Evolutionary conservation across 2,888 invertebrate species (phyloP).

Genomic region (Steinernema hermaphroditum): DNA sequence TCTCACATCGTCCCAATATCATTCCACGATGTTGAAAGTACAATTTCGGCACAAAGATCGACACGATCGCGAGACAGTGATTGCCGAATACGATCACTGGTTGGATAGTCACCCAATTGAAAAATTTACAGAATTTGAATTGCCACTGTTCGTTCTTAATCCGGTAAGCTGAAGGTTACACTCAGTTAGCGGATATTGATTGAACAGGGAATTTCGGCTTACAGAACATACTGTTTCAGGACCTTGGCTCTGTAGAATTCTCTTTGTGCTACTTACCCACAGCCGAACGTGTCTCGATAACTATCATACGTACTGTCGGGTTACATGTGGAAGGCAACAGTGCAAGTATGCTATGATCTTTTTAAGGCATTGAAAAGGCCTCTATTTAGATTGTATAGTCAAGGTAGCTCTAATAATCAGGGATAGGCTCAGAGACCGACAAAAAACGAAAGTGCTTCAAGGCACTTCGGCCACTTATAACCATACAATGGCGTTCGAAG

Average conservation of each 20-base stretch:
- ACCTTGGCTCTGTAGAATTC: conserved; percentile 1
- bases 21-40: conserved; percentile 13
- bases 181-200: too few relatives aligned
- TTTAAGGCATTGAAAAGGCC: too few relatives aligned
- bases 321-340: neutral
- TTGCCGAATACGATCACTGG: conserved; percentile 15
- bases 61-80: neutral
- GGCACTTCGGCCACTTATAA: neutral
- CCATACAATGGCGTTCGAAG: neutral
- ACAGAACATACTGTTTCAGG: too few relatives aligned
- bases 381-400: neutral
- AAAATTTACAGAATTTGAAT: conserved; percentile 5
- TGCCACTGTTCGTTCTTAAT: neutral
- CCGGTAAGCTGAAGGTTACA: neutral
- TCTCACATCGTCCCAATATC: neutral
- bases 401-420: neutral
- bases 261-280: conserved; percentile 1
- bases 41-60: conserved; percentile 11
- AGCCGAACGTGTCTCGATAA: neutral
- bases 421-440: neutral
- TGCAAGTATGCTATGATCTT: neutral
- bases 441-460: neutral
- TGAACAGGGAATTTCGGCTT: too few relatives aligned
- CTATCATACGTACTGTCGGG: neutral
- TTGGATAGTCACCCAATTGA: conserved; percentile 10